Base-by-base conservation (phyloP, 2,797 vertebrate species). In the Xenopus petersii region DNA sequence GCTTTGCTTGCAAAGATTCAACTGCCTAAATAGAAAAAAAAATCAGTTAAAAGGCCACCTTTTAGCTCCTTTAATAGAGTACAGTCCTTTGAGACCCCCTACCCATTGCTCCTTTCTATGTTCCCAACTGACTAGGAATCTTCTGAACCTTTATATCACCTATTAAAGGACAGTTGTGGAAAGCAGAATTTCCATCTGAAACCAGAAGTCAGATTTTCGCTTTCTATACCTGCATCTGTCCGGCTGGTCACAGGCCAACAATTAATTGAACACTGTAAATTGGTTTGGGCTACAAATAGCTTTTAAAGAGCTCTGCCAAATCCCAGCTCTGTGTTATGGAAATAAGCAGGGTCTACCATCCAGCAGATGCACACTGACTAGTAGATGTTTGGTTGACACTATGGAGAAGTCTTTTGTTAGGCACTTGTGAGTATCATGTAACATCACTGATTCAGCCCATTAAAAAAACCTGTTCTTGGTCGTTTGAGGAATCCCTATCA, bases 211-310 rank as follows among this genome's bases (percentile, higher is more conserved):
- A n/a, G 21, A 54, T 59, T 10, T 42, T 5, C 10, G 42, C 24
- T 51, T 68, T 66, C 62, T 63, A 61, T 58, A 58, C n/a, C 65
- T 61, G 70, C 70, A 77, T 77, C 75, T 77, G 75, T 69, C 42
- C 33, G 3, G 9, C 42, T 77, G 47, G 48, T 72, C 64, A 26
- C 21, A 55, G 47, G 67, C 69, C 66, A 51, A 66, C n/a, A 16
- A 71, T 30, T 65, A 55, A 65, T 54, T 64, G 55, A 24, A 48
- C 66, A 70, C 8, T 17, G 70, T 67, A 8, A 42, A 58, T 69
- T 33, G 26, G 15, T 69, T 69, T 67, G 24, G n/a, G 24, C 66
- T 55, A 54, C 60, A 64, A 70, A 58, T 24, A 67, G 9, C 16
- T 15, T 63, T 64, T 61, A 60, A 59, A 62, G 46, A 71, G 62